Percentiles rank a stretch among this genome's conserved stretches.
Evolutionary conservation across 1,140 invertebrate species (phyloP).

Genomic region (Luehdorfia chinensis): DNA sequence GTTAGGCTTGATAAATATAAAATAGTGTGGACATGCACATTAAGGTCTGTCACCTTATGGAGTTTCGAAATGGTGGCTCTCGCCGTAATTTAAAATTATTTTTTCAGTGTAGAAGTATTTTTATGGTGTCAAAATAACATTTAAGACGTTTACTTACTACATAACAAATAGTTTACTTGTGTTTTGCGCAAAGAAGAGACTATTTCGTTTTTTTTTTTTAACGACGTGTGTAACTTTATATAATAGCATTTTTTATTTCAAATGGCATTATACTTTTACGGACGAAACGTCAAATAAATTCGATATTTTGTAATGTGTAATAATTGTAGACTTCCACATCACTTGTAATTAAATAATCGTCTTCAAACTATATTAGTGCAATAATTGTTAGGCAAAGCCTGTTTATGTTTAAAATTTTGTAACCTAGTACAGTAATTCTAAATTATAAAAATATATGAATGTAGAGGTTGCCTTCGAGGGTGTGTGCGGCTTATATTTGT

Average conservation of each 20-base stretch:
- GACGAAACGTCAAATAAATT: background rate
- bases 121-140: too few species aligned
- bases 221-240: too few species aligned
- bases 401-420: constrained; percentile 63
- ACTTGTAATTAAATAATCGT: constrained; percentile 33
- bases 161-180: too few species aligned
- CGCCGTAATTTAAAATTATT: too few species aligned
- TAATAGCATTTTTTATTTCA: too few species aligned
- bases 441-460: constrained; percentile 42
- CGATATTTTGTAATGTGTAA: constrained; percentile 7
- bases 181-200: background rate
- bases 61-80: too few species aligned
- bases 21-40: too few species aligned
- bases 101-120: too few species aligned
- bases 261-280: too few species aligned
- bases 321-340: constrained; percentile 17
- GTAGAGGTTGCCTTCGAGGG: constrained; percentile 30
- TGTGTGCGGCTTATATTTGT: constrained; percentile 30
- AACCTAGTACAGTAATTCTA: constrained; percentile 66
- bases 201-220: too few species aligned
- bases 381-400: constrained; percentile 72
- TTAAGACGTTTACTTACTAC: too few species aligned
- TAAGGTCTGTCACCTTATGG: too few species aligned
- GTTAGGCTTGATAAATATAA: constrained; percentile 18
- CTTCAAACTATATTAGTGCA: constrained; percentile 68